Percentiles rank a stretch among this genome's conserved stretches.
phyloP scores from a whole-genome alignment of 2,888 invertebrate species.

The Neocrepidodera transversa region DNA sequence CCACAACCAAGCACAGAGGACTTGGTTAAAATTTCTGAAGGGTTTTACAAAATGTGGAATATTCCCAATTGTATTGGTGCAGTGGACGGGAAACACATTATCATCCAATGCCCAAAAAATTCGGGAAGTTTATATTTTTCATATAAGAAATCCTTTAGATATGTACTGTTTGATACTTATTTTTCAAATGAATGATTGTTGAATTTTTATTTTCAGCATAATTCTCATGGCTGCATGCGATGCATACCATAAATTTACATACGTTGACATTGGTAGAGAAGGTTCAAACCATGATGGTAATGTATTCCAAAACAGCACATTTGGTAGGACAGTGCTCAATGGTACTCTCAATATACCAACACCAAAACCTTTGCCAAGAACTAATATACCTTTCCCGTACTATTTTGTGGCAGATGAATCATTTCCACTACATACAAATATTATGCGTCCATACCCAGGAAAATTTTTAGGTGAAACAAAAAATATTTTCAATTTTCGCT shows the following conservation, averaged over 20 bases:
- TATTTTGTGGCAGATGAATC: slow-evolving; percentile 30
- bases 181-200: slow-evolving; percentile 7
- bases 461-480: slow-evolving; percentile 1
- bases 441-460: slow-evolving; percentile 30
- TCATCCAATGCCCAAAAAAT: slow-evolving; percentile 43
- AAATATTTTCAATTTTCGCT: slow-evolving; percentile 12
- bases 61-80: slow-evolving; percentile 44
- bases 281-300: slow-evolving; percentile 28
- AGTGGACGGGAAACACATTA: slow-evolving; percentile 46
- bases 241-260: slow-evolving; percentile 47
- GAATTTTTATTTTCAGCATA: slow-evolving; percentile 22
- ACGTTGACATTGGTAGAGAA: slow-evolving; percentile 48
- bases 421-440: slow-evolving; percentile 25
- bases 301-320: slow-evolving; percentile 1
- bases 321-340: slow-evolving; percentile 7
- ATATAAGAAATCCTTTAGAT: too few species aligned
- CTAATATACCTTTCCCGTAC: slow-evolving; percentile 6
- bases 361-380: slow-evolving; percentile 8
- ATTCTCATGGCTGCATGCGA: slow-evolving; percentile 48
- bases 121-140: slow-evolving; percentile 39
- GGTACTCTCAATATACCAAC: slow-evolving; percentile 10
- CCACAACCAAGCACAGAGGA: too few species aligned
- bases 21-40: slow-evolving; percentile 27
- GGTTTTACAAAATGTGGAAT: slow-evolving; percentile 35
- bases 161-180: slow-evolving; percentile 3